Base-by-base conservation (phyloP, 2,888 invertebrate genomes). In the Scotopteryx bipunctaria region DNA sequence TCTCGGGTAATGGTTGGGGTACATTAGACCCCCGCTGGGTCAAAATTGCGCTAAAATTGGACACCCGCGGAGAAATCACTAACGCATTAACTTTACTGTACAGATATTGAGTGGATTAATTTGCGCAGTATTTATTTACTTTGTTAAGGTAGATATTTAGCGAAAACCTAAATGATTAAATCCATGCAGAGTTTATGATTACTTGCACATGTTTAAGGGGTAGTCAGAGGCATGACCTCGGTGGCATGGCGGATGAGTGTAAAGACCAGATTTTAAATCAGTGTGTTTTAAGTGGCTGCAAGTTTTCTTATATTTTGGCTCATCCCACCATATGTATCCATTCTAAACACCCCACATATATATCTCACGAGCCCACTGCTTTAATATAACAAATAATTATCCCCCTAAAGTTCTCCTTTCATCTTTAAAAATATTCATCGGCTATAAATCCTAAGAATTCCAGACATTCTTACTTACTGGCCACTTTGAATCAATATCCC, bases 381-480 rank as follows among this genome's bases (percentile, higher is more conserved):
- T 42, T 49, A n/a, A 16, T 50, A 27, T 31, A 21, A 36, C 21
- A 33, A 45, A 52, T 19, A 35, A 40, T 55, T 50, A 55, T 49
- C 31, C 11, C 13, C 6, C 13, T 8, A 11, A 13, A 16, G n/a
- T n/a, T 6, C 11, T 17, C 9, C 29, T 48, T 31, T 19, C 51
- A 48, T 51, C 36, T 52, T 54, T 46, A 37, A 43, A 58, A 58
- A 48, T 56, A 56, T 51, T 57, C 67, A 19, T 41, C 67, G 66
- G 69, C 80, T 75, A 71, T 64, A 72, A 81, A 81, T 89, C 86
- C 86, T 88, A 87, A 85, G 86, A 83, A 87, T 87, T 79, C 85
- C 67, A 63, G 58, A 68, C 81, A 84, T 89, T 80, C 81, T 73
- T 76, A 78, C 83, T 81, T 86, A 85, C 82, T 70, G 81, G 76